These are phyloP conservation scores for Otolemur garnettii DNA, from an alignment of 2,113 vertebrate species.

Conservation along the genomic window DNA sequence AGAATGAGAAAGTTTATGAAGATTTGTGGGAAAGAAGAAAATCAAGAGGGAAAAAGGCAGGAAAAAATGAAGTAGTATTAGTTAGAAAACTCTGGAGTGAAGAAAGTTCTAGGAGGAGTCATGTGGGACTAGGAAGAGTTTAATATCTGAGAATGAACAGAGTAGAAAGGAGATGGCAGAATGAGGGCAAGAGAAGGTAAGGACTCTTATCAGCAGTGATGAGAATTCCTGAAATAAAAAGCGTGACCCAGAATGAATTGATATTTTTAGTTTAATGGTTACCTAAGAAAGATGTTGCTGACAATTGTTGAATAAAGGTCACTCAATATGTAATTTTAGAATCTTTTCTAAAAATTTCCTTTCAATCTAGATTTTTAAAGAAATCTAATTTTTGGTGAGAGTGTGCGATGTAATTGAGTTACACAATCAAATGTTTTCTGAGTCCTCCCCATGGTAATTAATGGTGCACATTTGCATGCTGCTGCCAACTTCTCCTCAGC, in stretches of 20 bases:
- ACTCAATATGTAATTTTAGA: slow-evolving; percentile 67
- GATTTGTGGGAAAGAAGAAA: neutral
- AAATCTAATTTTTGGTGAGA: slow-evolving; percentile 58
- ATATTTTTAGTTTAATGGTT: slow-evolving; percentile 69
- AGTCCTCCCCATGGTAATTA: neutral
- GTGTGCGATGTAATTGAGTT: neutral
- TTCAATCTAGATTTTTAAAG: slow-evolving; percentile 16
- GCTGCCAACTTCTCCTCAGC: neutral
- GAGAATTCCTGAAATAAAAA: slow-evolving; percentile 72
- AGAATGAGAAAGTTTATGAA: neutral
- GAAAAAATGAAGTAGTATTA: neutral
- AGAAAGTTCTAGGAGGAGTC: neutral
- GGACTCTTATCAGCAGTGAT: neutral
- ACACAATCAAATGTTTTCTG: neutral
- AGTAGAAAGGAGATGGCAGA: slow-evolving; percentile 65
- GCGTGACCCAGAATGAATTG: slow-evolving; percentile 68
- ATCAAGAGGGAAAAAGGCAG: neutral
- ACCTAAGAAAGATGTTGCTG: slow-evolving; percentile 42
- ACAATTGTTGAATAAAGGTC: slow-evolving; percentile 54
- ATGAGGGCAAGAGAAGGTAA: slow-evolving; percentile 51
- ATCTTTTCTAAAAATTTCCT: neutral
- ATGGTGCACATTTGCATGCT: neutral
- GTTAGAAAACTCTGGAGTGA: neutral
- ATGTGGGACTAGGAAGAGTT: slow-evolving; percentile 3
- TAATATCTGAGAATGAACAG: slow-evolving; percentile 49